Percentiles rank a stretch among this genome's conserved stretches.
These are phyloP conservation scores for Patagioenas fasciata DNA, from an alignment of 2,113 vertebrate genomes.

Conservation along the genomic window DNA sequence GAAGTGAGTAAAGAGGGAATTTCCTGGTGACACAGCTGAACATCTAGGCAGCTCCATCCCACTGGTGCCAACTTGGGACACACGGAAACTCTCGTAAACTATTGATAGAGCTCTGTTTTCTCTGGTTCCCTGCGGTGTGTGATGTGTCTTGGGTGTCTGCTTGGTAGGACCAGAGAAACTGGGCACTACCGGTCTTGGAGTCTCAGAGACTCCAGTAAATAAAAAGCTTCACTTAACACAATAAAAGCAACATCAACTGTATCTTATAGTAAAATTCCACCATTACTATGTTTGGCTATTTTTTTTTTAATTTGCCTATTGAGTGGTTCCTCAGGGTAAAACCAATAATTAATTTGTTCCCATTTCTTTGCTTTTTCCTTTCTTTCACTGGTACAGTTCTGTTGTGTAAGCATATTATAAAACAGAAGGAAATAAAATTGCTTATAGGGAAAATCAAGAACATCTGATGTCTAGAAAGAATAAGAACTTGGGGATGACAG, in stretches of 20 bases:
- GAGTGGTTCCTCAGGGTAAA: neutral
- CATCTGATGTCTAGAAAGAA: slow-evolving; percentile 16
- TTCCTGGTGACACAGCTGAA: neutral
- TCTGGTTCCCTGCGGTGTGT: neutral
- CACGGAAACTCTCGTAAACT: neutral
- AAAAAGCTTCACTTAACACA: neutral
- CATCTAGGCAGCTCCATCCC: neutral
- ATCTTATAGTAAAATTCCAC: neutral
- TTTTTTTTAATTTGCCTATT: neutral
- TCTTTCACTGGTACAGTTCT: neutral
- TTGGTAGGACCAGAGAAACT: neutral
- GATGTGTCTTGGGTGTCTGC: neutral
- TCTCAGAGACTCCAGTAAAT: neutral
- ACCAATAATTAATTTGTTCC: neutral
- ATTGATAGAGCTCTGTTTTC: neutral
- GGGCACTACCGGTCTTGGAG: neutral
- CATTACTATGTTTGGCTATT: accelerated
- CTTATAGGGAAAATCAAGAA: neutral
- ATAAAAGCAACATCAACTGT: neutral
- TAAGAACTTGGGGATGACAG: neutral
- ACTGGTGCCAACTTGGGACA: neutral
- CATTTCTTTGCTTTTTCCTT: neutral
- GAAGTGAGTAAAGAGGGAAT: slow-evolving; percentile 22
- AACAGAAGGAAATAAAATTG: neutral
- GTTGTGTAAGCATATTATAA: neutral